phyloP scores from a whole-genome alignment of 2,113 vertebrate genomes.

The Polypterus senegalus region DNA sequence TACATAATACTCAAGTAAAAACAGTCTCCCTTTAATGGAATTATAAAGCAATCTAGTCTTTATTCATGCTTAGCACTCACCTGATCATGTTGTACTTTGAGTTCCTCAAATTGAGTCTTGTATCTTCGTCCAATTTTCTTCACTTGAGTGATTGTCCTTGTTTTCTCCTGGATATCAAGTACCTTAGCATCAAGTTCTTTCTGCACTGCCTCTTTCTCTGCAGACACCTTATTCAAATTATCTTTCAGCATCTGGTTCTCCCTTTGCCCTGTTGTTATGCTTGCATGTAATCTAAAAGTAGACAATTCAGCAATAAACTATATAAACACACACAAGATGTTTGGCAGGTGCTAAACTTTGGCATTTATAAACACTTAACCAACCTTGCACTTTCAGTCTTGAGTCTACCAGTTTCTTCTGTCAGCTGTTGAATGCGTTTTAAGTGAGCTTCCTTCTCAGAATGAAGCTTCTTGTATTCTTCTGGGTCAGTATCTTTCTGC shows the following conservation, averaged over 20 bases:
- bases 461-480: constrained; percentile 82
- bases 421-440: constrained; percentile 86
- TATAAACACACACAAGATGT: too few species aligned
- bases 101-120: constrained; percentile 91
- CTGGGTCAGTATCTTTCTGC: constrained; percentile 85
- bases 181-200: constrained; percentile 67
- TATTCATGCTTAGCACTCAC: constrained; percentile 29
- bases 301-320: too few species aligned
- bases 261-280: constrained; percentile 66
- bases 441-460: constrained; percentile 77
- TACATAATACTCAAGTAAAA: background rate
- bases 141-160: constrained; percentile 84
- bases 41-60: too few species aligned
- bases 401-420: constrained; percentile 67
- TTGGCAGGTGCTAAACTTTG: too few species aligned
- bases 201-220: constrained; percentile 67
- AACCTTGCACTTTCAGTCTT: constrained; percentile 79
- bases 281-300: constrained; percentile 56
- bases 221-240: constrained; percentile 53
- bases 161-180: constrained; percentile 75
- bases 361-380: background rate
- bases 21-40: background rate
- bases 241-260: constrained; percentile 73
- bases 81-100: constrained; percentile 82
- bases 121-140: constrained; percentile 93